These are phyloP conservation scores for Cephalotes varians DNA, from an alignment of 2,888 invertebrate species.

Conservation along the genomic window DNA sequence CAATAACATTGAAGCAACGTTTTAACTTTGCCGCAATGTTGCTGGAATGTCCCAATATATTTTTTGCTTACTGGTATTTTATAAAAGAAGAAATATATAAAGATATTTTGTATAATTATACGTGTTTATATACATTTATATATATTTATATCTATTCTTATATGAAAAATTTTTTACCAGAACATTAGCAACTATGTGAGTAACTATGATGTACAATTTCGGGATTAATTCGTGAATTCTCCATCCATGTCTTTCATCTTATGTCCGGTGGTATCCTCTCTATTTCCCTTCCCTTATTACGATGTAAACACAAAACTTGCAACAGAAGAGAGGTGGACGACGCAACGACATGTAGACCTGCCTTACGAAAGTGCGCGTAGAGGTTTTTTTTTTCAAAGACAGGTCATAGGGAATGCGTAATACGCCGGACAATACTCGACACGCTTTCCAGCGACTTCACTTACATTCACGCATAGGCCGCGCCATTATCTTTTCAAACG, in stretches of 20 bases:
- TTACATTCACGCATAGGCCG: conserved; percentile 74
- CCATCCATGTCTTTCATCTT: conserved; percentile 61
- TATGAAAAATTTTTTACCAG: too few species aligned
- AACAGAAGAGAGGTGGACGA: conserved; percentile 63
- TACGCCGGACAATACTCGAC: conserved; percentile 75
- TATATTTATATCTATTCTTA: too few species aligned
- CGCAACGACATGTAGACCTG: conserved; percentile 61
- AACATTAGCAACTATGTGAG: not conserved
- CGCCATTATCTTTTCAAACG: conserved; percentile 76
- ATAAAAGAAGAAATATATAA: too few species aligned
- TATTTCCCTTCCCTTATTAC: conserved; percentile 16
- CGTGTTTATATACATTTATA: too few species aligned
- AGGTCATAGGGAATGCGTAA: conserved; percentile 76
- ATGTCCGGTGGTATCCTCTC: conserved; percentile 32
- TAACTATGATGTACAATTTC: conserved; percentile 1
- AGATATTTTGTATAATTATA: too few species aligned
- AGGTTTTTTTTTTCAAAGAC: conserved; percentile 71
- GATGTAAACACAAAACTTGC: conserved; percentile 74
- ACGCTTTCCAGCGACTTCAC: conserved; percentile 75
- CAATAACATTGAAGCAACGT: too few species aligned
- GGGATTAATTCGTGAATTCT: not conserved
- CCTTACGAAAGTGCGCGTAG: conserved; percentile 61
- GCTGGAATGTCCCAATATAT: too few species aligned
- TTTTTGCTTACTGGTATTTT: too few species aligned
- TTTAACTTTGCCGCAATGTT: too few species aligned